phyloP scores from a whole-genome alignment of 2,888 invertebrate species.

The Rhorus exstirpatorius region DNA sequence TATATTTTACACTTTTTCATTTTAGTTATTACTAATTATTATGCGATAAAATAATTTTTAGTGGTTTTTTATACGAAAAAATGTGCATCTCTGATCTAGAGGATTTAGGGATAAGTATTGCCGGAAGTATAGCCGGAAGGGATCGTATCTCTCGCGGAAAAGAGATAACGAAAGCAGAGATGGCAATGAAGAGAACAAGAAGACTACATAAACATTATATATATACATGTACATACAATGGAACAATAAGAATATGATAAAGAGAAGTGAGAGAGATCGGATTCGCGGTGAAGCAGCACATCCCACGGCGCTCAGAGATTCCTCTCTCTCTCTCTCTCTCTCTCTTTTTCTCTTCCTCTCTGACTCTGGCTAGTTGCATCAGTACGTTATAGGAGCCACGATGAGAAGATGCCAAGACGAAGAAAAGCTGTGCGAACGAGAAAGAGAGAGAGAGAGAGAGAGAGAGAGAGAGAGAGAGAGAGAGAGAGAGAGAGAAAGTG shows the following conservation, averaged over 20 bases:
- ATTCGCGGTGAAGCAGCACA: conserved; percentile 65
- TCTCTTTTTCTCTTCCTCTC: conserved; percentile 25
- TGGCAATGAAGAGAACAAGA: conserved; percentile 36
- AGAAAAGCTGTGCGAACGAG: conserved; percentile 2
- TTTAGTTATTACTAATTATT: too few relatives aligned
- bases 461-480: conserved; percentile 34
- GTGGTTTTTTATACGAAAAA: not conserved
- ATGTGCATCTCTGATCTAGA: not conserved
- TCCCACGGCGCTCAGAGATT: conserved; percentile 39
- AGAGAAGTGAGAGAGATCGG: conserved; percentile 67
- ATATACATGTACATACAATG: conserved; percentile 17
- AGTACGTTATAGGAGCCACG: conserved; percentile 59
- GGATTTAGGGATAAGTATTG: conserved; percentile 56
- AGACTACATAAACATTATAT: conserved; percentile 10
- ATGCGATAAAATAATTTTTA: too few relatives aligned
- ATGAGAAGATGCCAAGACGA: conserved; percentile 40
- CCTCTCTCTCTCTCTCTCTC: conserved; percentile 15
- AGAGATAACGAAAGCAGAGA: conserved; percentile 59
- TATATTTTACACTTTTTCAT: not conserved
- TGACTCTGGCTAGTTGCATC: conserved; percentile 26
- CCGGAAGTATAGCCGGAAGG: too few relatives aligned
- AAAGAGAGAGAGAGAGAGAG: conserved; percentile 32
- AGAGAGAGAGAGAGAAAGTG: conserved; percentile 16
- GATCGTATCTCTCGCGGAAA: conserved; percentile 48
- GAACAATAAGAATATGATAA: conserved; percentile 65